Evolutionary conservation across 2,888 invertebrate genomes (phyloP), one percentile per base, ranked within the genome.

Genomic region (Trilocha varians): DNA sequence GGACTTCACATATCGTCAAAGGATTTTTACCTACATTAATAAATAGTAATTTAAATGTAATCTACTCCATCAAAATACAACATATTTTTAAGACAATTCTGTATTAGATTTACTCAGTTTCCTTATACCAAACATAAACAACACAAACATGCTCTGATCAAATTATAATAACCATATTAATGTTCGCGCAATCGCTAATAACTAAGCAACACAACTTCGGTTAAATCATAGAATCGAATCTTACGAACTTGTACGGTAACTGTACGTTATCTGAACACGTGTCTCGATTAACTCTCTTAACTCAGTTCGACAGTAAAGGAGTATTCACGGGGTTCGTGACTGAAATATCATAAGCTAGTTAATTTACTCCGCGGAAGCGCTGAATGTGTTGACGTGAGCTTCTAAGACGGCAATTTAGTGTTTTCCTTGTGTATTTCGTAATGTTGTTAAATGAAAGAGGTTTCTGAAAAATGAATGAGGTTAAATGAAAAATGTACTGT

Each of bases 221-320:
- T 9, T 11, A 25, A 25, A 3, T 25, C 25, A 1, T 25, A 25
- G 8, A 25, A 25, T 39, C 34, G 39, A 39, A 39, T 39, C 39
- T 17, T 13, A 5, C 2, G 6, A 25, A 25, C 3, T 25, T 25
- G 25, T 2, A 9, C 6, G 2, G 25, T 25, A 25, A n/a, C n/a
- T 11, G 25, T 25, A 25, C 1, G 25, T 25, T 25, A 11, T 25
- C 25, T 25, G 5, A 25, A 70, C 73, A 70, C 71, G 72, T 72
- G 70, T 72, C 52, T 46, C 63, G 70, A 72, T 77, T 77, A 78
- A 65, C 64, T 65, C 63, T 52, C 62, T 63, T 64, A 69, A 66
- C 62, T 69, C 58, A 59, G 57, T 65, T 59, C 57, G 53, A 58
- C 58, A 48, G 48, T 46, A 46, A 46, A 42, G 44, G 46, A 52